Conservation (phyloP, 2,113 vertebrate species). For the Callaeas wilsoni region DNA sequence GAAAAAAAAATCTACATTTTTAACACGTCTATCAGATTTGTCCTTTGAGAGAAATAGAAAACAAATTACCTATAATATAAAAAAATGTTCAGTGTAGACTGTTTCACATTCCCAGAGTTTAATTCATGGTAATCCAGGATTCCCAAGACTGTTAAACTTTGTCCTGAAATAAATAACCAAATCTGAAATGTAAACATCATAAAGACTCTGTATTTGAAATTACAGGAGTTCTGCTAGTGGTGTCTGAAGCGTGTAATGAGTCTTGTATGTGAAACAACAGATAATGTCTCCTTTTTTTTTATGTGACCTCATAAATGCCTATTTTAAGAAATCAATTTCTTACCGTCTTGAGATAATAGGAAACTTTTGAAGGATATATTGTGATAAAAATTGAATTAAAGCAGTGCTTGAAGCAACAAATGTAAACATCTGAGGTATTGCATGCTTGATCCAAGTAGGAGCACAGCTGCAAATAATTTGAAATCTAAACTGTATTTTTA, state of each 20-base stretch:
- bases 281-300: background rate
- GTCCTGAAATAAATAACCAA: background rate
- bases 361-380: background rate
- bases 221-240: background rate
- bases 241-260: background rate
- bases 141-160: background rate
- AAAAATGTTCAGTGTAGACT: background rate
- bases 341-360: background rate
- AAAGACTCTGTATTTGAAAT: background rate
- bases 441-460: slow-evolving; percentile 37
- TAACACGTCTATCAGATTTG: background rate
- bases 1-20: background rate
- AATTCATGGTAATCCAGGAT: background rate
- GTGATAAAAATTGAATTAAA: slow-evolving; percentile 51
- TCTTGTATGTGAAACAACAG: background rate
- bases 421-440: slow-evolving; percentile 40
- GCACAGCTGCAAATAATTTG: slow-evolving; percentile 65
- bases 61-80: background rate
- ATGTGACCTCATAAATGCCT: background rate
- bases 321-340: background rate
- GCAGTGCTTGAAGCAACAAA: slow-evolving; percentile 1
- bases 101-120: background rate
- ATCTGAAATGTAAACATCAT: background rate
- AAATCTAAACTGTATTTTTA: slow-evolving; percentile 66
- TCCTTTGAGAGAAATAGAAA: background rate